Conservation (phyloP, 64 coral and sea anemone genomes). For the Montipora foliosa region DNA sequence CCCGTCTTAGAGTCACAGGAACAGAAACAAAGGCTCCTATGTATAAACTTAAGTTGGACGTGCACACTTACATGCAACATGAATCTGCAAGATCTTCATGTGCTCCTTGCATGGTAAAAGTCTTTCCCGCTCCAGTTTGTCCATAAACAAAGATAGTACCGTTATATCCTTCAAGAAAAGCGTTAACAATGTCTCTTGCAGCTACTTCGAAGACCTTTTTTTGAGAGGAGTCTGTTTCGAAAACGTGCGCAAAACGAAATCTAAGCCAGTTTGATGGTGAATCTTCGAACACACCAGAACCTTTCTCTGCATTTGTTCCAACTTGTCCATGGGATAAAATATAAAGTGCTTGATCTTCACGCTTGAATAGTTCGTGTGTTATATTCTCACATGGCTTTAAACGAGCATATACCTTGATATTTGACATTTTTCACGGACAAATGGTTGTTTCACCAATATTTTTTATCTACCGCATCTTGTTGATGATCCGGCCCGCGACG, state of each 20-base stretch:
- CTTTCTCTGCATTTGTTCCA: neutral
- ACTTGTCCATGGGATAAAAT: constrained; percentile 2
- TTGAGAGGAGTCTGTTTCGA: constrained; percentile 28
- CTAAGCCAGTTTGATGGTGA: constrained; percentile 1
- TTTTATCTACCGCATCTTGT: no score
- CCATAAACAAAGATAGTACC: constrained; percentile 75
- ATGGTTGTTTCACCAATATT: no score
- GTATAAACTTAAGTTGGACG: neutral
- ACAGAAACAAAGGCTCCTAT: neutral
- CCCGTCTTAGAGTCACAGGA: neutral
- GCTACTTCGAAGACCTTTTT: constrained; percentile 45
- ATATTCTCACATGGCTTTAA: constrained; percentile 41
- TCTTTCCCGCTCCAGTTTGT: constrained; percentile 67
- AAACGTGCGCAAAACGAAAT: constrained; percentile 45
- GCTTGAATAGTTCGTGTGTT: constrained; percentile 5
- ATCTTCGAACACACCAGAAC: neutral
- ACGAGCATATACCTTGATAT: constrained; percentile 68
- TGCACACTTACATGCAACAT: neutral
- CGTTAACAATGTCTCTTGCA: constrained; percentile 49
- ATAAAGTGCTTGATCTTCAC: constrained; percentile 32
- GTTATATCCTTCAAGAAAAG: constrained; percentile 64
- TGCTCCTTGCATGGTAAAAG: constrained; percentile 57
- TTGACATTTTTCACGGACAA: constrained; percentile 8
- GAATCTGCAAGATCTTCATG: neutral
- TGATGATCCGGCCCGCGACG: no score